Percentiles rank a stretch among this genome's conserved stretches.
Conservation (phyloP, 2,113 vertebrate species). For the Oryctolagus cuniculus region mOryCun1.1 NC_091449.1:63316001-63316500, state of each 20-base stretch:
- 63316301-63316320: background rate
- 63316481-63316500: background rate
- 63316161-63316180: background rate
- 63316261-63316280: background rate
- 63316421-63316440: background rate
- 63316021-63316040: background rate
- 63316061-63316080: background rate
- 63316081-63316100: too few relatives aligned
- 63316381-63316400: background rate
- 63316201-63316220: background rate
- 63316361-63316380: background rate
- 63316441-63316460: background rate
- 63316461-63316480: background rate
- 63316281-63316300: background rate
- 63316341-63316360: slow-evolving; percentile 7
- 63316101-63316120: background rate
- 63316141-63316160: background rate
- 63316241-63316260: too few relatives aligned
- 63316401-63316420: background rate
- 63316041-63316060: background rate
- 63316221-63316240: too few relatives aligned
- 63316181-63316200: background rate
- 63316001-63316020: background rate
- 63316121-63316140: background rate
- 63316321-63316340: background rate